Percentiles rank a stretch among this genome's conserved stretches.
These are phyloP conservation scores for Hemicentrotus pulcherrimus DNA, from an alignment of 35 echinoderm and acorn worm species.

Conservation along the genomic window DNA sequence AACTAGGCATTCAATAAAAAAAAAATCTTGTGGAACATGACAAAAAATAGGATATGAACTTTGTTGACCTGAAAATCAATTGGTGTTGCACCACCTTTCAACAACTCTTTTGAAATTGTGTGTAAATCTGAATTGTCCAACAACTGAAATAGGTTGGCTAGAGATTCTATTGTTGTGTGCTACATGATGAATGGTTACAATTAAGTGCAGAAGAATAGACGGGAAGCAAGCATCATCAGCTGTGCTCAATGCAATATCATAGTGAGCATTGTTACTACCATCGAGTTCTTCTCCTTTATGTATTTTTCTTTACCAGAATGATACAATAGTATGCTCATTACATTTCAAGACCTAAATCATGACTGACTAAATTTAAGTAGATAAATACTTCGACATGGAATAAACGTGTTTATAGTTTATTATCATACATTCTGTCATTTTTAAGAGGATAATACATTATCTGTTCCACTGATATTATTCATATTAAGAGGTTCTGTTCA, in stretches of 20 bases:
- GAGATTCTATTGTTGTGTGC: constrained; percentile 1
- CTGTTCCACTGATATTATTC: background rate
- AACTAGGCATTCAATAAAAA: too few species aligned
- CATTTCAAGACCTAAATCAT: too few species aligned
- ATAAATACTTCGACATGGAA: too few species aligned
- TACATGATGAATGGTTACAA: constrained; percentile 19
- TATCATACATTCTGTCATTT: too few species aligned
- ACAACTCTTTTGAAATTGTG: background rate
- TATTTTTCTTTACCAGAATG: background rate
- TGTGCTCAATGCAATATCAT: background rate
- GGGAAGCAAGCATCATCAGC: constrained; percentile 26
- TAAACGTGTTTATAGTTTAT: too few species aligned
- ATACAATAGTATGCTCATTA: too few species aligned
- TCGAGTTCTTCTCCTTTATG: background rate
- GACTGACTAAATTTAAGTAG: too few species aligned
- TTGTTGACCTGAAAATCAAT: background rate
- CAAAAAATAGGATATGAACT: background rate
- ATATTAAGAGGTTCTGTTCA: too few species aligned
- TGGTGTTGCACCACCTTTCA: background rate
- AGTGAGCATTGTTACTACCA: background rate
- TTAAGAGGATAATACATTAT: background rate
- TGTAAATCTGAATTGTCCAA: constrained; percentile 18
- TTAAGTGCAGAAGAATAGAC: constrained; percentile 26
- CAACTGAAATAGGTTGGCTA: constrained; percentile 1
- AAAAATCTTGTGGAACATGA: background rate